Conservation (phyloP, 2,113 vertebrate genomes). For the Bolborhynchus lineola region DNA sequence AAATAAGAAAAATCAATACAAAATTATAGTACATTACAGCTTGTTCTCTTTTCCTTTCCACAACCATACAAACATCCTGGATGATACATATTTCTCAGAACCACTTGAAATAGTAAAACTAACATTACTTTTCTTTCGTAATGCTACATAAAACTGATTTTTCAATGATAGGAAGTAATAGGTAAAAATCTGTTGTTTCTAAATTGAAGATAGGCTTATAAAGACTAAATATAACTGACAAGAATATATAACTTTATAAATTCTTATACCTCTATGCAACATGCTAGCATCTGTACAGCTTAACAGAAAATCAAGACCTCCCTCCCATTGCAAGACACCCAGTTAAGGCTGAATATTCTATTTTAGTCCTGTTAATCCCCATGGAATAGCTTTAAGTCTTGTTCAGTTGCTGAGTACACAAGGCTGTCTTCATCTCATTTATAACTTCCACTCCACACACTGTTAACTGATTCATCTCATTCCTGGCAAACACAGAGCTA, state of each 20-base stretch:
- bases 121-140: not conserved
- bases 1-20: not conserved
- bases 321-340: not conserved
- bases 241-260: not conserved
- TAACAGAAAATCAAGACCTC: not conserved
- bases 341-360: not conserved
- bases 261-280: not conserved
- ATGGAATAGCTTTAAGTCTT: not conserved
- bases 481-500: not conserved
- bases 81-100: not conserved
- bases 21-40: not conserved
- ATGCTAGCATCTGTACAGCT: not conserved
- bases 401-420: not conserved
- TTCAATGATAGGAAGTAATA: not conserved
- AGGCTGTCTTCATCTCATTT: not conserved
- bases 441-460: rapidly evolving
- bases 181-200: not conserved
- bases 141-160: not conserved
- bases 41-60: not conserved
- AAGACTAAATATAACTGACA: not conserved
- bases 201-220: not conserved
- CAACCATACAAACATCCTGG: not conserved
- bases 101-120: not conserved
- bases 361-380: not conserved
- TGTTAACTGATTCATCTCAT: not conserved